A percentile compares a stretch with the other conserved stretches of the same genome.
These are phyloP conservation scores for Rhimphoctona megacephalus DNA, from an alignment of 2,888 invertebrate species.

Conservation along the genomic window DNA sequence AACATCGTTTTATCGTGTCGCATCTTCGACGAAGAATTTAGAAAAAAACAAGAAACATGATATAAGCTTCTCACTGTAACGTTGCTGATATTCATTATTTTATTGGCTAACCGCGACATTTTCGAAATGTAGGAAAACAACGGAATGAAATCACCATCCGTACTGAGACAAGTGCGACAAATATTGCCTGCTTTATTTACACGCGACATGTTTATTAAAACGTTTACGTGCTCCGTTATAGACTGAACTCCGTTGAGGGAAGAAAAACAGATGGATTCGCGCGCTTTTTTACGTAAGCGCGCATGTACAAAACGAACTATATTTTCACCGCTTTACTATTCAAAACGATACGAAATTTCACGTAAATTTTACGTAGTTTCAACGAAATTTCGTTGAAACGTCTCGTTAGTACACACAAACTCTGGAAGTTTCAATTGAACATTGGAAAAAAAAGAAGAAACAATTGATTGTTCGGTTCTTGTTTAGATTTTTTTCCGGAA, in stretches of 20 bases:
- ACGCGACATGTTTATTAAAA: slow-evolving; percentile 14
- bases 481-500: slow-evolving; percentile 26
- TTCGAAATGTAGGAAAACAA: slow-evolving; percentile 69
- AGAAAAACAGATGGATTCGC: slow-evolving; percentile 7
- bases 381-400: neutral
- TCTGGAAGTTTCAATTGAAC: neutral
- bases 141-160: slow-evolving; percentile 70
- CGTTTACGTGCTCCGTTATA: neutral
- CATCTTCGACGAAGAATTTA: neutral
- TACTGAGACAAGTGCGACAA: slow-evolving; percentile 73
- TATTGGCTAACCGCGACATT: slow-evolving; percentile 66
- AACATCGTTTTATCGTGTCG: neutral
- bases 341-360: neutral
- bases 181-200: slow-evolving; percentile 60
- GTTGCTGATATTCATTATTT: slow-evolving; percentile 68
- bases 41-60: neutral
- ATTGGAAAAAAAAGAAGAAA: slow-evolving; percentile 26
- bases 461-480: slow-evolving; percentile 20
- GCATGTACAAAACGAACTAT: neutral
- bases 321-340: neutral
- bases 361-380: neutral
- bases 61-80: slow-evolving; percentile 67
- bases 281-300: neutral
- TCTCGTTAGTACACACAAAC: neutral
- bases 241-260: neutral